Conservation (phyloP, 2,113 vertebrate genomes). For the Notothenia rossii region DNA sequence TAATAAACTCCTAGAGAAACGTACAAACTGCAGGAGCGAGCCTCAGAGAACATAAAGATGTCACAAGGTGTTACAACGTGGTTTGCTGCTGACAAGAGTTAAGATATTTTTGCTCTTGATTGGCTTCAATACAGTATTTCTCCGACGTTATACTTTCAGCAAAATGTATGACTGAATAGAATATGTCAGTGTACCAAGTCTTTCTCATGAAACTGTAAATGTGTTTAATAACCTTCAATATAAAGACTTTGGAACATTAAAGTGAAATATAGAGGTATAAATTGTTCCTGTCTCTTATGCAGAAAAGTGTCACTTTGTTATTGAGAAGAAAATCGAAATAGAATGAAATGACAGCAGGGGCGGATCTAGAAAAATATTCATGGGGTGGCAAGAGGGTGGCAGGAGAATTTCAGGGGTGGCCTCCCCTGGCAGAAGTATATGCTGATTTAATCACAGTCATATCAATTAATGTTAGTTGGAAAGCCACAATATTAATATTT, state of each 20-base stretch:
- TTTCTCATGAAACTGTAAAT: constrained; percentile 11
- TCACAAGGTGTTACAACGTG: constrained; percentile 28
- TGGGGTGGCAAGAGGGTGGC: too few relatives aligned
- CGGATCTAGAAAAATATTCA: too few relatives aligned
- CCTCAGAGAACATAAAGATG: constrained; percentile 40
- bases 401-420: too few relatives aligned
- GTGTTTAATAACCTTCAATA: background rate
- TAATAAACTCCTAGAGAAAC: constrained; percentile 11
- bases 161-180: constrained; percentile 17
- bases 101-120: constrained; percentile 6
- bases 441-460: too few relatives aligned
- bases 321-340: background rate
- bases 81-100: constrained; percentile 21
- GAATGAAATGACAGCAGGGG: background rate
- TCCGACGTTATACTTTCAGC: constrained; percentile 19
- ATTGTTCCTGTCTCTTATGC: background rate
- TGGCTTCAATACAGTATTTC: constrained; percentile 14
- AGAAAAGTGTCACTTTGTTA: background rate
- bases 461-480: too few relatives aligned
- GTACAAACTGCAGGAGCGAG: constrained; percentile 7
- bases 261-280: background rate
- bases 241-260: background rate
- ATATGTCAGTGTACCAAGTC: background rate
- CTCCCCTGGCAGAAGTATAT: too few relatives aligned
- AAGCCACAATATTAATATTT: too few relatives aligned